Conservation (phyloP, 2,797 vertebrate genomes). For the Macrochelys suwanniensis region DNA sequence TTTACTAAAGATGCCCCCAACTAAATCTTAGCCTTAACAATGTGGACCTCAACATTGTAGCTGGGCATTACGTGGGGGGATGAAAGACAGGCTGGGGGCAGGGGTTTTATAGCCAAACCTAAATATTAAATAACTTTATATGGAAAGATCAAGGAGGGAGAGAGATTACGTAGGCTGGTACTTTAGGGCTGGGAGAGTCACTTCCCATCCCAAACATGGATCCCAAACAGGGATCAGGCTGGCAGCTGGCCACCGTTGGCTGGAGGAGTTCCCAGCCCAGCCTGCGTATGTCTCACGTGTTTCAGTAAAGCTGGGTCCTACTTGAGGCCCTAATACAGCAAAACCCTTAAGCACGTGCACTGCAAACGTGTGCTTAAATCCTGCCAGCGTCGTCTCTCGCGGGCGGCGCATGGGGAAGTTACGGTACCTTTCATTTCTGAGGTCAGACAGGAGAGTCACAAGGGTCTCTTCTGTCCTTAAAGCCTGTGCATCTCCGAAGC, state of each 20-base stretch:
- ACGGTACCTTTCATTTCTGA: not conserved
- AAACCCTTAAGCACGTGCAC: not conserved
- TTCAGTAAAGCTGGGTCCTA: not conserved
- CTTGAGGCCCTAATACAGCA: not conserved
- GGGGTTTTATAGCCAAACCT: not conserved
- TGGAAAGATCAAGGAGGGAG: not conserved
- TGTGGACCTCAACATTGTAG: not conserved
- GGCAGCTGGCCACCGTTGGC: not conserved
- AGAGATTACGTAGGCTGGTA: too few species aligned
- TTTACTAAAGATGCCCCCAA: too few species aligned
- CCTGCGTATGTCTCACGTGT: too few species aligned
- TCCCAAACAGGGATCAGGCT: not conserved
- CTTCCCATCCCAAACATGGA: too few species aligned
- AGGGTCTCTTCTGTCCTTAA: not conserved
- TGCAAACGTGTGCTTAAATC: not conserved
- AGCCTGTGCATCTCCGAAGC: not conserved
- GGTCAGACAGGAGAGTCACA: not conserved
- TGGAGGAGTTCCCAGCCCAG: not conserved
- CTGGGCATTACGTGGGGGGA: not conserved
- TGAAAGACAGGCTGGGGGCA: not conserved
- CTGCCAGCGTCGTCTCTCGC: not conserved
- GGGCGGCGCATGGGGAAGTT: not conserved
- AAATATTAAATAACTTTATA: not conserved
- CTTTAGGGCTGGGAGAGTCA: not conserved
- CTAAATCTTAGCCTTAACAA: too few species aligned